Evolutionary conservation across 2,888 invertebrate species (phyloP).

Genomic region (Diachrysia chrysitis): DNA sequence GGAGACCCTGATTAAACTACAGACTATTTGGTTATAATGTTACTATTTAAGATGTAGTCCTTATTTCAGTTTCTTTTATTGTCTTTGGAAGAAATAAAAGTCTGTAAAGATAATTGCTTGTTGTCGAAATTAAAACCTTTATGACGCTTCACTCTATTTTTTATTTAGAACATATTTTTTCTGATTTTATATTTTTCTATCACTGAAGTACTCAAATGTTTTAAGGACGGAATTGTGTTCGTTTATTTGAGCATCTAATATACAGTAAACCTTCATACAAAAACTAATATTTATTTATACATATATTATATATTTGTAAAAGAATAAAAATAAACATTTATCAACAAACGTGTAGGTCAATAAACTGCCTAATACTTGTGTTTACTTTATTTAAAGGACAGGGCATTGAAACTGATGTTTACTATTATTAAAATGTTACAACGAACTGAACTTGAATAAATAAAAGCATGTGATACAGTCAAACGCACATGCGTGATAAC

Average conservation of each 20-base stretch:
- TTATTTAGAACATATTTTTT: too few species aligned
- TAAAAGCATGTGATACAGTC: neutral
- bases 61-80: too few species aligned
- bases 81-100: too few species aligned
- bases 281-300: neutral
- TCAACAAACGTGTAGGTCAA: neutral
- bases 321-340: neutral
- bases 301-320: neutral
- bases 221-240: too few species aligned
- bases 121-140: too few species aligned
- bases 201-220: too few species aligned
- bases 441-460: slow-evolving; percentile 24
- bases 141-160: too few species aligned
- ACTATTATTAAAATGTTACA: slow-evolving; percentile 11
- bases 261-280: neutral
- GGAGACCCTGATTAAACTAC: too few species aligned
- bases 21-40: too few species aligned
- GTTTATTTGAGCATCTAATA: neutral
- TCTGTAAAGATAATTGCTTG: too few species aligned
- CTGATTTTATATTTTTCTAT: too few species aligned
- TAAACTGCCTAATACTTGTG: neutral
- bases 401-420: slow-evolving; percentile 15
- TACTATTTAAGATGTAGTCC: too few species aligned
- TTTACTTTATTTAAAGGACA: slow-evolving; percentile 11
- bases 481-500: neutral